Conservation (phyloP, 2,888 invertebrate species). For the Trachelus tabidus region DNA sequence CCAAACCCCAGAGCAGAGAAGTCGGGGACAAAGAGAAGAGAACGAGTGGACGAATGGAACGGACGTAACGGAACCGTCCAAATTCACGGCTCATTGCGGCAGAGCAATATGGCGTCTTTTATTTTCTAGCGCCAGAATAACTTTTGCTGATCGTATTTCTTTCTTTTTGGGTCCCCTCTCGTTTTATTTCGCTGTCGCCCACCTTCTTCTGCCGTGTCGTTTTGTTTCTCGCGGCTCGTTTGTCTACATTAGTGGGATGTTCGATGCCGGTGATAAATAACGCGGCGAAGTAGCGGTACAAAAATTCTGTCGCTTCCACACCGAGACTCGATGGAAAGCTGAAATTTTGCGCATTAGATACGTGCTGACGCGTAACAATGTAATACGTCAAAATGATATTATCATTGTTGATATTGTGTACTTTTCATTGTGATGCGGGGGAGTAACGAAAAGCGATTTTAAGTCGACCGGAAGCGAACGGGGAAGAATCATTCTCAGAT, state of each 20-base stretch:
- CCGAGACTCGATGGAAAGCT: neutral
- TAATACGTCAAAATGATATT: neutral
- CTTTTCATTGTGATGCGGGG: conserved; percentile 18
- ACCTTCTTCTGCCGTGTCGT: neutral
- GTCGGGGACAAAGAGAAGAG: neutral
- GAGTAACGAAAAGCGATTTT: conserved; percentile 12
- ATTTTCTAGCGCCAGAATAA: neutral
- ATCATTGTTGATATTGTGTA: neutral
- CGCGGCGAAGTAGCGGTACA: neutral
- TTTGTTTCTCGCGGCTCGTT: conserved; percentile 23
- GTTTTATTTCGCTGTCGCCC: conserved; percentile 13
- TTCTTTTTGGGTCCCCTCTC: conserved; percentile 5
- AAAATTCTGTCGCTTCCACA: neutral
- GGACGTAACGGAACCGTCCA: neutral
- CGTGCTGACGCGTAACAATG: neutral
- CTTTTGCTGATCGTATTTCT: conserved; percentile 20
- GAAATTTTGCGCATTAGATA: neutral
- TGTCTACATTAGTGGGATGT: conserved; percentile 37
- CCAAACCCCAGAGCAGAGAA: neutral
- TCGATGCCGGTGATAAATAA: neutral
- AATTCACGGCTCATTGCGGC: neutral
- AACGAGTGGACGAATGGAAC: neutral
- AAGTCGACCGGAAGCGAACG: neutral
- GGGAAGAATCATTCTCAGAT: neutral
- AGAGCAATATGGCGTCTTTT: neutral